These are phyloP conservation scores for Eudyptes chrysolophus DNA, from an alignment of 2,113 vertebrate species.

Conservation along the genomic window DNA sequence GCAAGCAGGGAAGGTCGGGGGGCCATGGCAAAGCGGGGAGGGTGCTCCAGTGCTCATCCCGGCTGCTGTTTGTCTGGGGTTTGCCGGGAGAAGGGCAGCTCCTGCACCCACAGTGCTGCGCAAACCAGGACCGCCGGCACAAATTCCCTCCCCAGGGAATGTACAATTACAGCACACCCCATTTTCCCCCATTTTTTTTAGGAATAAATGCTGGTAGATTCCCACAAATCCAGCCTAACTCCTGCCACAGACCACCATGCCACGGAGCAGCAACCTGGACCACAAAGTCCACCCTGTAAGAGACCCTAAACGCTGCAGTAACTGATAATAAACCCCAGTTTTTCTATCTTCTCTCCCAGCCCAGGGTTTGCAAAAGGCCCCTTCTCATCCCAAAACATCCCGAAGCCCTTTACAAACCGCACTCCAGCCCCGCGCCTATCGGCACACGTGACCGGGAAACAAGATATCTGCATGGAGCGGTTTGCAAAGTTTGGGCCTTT, in stretches of 20 bases:
- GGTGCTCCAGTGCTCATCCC: fast-evolving
- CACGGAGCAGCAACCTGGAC: neutral
- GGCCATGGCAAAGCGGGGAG: fast-evolving
- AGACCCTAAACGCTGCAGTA: neutral
- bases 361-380: fast-evolving
- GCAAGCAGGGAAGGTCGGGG: neutral
- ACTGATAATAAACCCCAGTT: neutral
- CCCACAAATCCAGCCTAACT: neutral
- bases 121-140: neutral
- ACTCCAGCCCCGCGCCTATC: fast-evolving
- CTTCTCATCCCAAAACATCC: neutral
- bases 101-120: fast-evolving
- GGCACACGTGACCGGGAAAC: neutral
- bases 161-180: neutral
- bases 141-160: too few species aligned
- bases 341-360: neutral
- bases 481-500: neutral
- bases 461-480: fast-evolving
- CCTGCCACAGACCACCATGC: neutral
- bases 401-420: neutral
- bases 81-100: neutral
- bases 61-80: neutral
- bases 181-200: neutral
- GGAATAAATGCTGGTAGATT: neutral
- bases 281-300: fast-evolving